These are phyloP conservation scores for Orthosia gracilis DNA, from an alignment of 2,888 invertebrate species.

Conservation along the genomic window DNA sequence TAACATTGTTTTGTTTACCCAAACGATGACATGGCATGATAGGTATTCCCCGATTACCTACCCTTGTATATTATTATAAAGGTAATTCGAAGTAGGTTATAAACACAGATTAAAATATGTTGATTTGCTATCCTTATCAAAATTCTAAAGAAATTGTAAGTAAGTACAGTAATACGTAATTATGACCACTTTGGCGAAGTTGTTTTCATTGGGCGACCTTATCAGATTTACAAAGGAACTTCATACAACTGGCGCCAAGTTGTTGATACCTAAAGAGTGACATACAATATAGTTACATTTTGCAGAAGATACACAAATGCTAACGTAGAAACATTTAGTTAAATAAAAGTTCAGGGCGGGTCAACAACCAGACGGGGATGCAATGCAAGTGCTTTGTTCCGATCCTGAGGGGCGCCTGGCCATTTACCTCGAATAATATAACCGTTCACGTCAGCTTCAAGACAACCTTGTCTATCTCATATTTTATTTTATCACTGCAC, in stretches of 20 bases:
- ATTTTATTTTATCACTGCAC: slow-evolving; percentile 14
- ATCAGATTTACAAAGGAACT: slow-evolving; percentile 15
- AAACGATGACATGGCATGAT: slow-evolving; percentile 15
- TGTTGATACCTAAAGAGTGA: background rate
- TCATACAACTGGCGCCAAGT: background rate
- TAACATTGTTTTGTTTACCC: slow-evolving; percentile 41
- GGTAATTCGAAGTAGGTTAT: background rate
- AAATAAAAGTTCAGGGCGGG: slow-evolving; percentile 69
- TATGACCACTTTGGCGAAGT: slow-evolving; percentile 9
- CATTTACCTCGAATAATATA: slow-evolving; percentile 80
- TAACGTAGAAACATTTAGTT: slow-evolving; percentile 44
- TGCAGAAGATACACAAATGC: slow-evolving; percentile 2
- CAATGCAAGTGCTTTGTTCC: slow-evolving; percentile 80
- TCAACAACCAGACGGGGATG: slow-evolving; percentile 87
- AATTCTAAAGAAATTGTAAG: slow-evolving; percentile 11
- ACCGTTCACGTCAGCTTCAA: slow-evolving; percentile 18
- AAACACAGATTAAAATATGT: slow-evolving; percentile 10
- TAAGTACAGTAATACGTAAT: slow-evolving; percentile 19
- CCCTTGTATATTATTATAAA: slow-evolving; percentile 9
- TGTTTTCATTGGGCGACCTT: slow-evolving; percentile 20
- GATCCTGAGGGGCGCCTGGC: slow-evolving; percentile 71
- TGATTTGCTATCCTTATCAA: slow-evolving; percentile 37
- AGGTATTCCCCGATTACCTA: slow-evolving; percentile 24
- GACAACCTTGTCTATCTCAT: slow-evolving; percentile 25
- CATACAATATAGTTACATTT: background rate